Percentiles rank a stretch among this genome's conserved stretches.
phyloP scores from a whole-genome alignment of 2,113 vertebrate genomes.

The Gallinago undulata region DNA sequence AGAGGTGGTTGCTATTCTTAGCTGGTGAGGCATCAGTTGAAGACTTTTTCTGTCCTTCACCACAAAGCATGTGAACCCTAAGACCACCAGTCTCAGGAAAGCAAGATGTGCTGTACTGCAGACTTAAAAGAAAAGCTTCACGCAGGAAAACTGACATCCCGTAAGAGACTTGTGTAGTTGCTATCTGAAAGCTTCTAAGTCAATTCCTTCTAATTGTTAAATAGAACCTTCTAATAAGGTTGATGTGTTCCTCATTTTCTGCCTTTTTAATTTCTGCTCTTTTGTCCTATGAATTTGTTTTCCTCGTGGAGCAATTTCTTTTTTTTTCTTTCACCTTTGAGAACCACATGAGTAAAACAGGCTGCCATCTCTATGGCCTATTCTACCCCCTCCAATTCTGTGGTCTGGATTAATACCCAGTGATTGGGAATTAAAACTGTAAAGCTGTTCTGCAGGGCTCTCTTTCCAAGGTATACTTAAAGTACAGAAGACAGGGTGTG shows the following conservation, averaged over 20 bases:
- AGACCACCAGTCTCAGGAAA: background rate
- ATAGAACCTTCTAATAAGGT: background rate
- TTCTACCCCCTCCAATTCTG: background rate
- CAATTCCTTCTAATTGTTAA: background rate
- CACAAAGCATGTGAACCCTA: background rate
- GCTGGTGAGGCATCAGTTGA: background rate
- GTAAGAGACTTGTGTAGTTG: background rate
- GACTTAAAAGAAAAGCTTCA: background rate
- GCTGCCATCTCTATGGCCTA: background rate
- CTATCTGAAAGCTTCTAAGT: background rate
- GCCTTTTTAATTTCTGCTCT: background rate
- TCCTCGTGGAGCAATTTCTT: background rate
- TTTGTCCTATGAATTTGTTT: background rate
- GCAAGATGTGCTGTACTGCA: background rate
- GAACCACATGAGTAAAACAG: background rate
- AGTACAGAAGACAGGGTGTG: background rate
- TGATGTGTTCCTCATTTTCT: background rate
- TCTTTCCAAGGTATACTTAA: background rate
- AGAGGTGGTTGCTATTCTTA: background rate
- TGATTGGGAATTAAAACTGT: background rate
- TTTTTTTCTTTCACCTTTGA: background rate
- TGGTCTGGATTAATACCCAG: background rate
- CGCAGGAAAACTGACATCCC: background rate
- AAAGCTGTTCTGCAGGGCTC: background rate
- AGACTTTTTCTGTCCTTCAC: background rate